These are phyloP conservation scores for Sphaeramia orbicularis DNA, from an alignment of 2,797 vertebrate species.

Conservation along the genomic window DNA sequence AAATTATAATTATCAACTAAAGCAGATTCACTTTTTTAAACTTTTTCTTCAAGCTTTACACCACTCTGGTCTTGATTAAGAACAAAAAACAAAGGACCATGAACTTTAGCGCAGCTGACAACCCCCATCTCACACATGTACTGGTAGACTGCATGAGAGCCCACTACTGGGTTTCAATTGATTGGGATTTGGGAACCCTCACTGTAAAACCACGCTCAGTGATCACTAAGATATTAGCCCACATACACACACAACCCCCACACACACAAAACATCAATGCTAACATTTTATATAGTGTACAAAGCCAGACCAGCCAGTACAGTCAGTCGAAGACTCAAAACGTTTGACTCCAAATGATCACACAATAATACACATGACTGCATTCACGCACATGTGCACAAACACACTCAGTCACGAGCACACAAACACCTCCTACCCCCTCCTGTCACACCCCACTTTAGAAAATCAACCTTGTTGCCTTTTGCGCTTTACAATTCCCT, in stretches of 20 bases:
- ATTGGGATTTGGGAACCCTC: slow-evolving; percentile 58
- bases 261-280: slow-evolving; percentile 1
- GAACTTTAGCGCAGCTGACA: slow-evolving; percentile 39
- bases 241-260: slow-evolving; percentile 6
- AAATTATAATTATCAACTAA: too few relatives aligned
- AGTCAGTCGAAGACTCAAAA: slow-evolving; percentile 8
- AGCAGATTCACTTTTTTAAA: too few relatives aligned
- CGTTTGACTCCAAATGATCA: slow-evolving; percentile 16
- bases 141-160: slow-evolving; percentile 22
- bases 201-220: slow-evolving; percentile 57
- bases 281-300: background rate
- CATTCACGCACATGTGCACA: slow-evolving; percentile 18
- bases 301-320: slow-evolving; percentile 9
- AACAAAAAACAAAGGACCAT: too few relatives aligned
- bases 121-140: background rate
- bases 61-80: too few relatives aligned
- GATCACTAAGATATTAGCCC: slow-evolving; percentile 50
- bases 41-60: too few relatives aligned
- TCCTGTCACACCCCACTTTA: slow-evolving; percentile 59
- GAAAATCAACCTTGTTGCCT: slow-evolving; percentile 67
- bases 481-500: slow-evolving; percentile 55
- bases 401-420: slow-evolving; percentile 39
- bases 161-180: slow-evolving; percentile 57
- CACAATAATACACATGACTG: slow-evolving; percentile 31
- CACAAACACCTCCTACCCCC: slow-evolving; percentile 49